phyloP scores from a whole-genome alignment of 2,888 invertebrate species.

The Incurvaria masculella region DNA sequence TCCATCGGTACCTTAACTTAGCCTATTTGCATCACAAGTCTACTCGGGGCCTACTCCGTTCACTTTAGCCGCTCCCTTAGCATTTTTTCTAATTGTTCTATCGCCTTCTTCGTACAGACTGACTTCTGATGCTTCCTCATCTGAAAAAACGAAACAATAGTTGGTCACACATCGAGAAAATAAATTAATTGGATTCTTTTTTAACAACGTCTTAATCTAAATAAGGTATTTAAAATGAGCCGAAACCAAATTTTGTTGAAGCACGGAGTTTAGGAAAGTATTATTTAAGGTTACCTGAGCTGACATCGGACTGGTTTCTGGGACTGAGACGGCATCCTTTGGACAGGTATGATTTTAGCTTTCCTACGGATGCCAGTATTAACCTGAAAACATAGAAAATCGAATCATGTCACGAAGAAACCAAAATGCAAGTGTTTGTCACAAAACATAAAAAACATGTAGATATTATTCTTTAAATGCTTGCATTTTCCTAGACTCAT shows the following conservation, averaged over 20 bases:
- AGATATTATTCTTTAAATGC: not conserved
- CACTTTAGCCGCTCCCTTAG: constrained; percentile 22
- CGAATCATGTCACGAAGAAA: not conserved
- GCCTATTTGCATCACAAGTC: too few species aligned
- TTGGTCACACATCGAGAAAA: too few species aligned
- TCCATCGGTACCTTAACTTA: too few species aligned
- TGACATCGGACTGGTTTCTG: constrained; percentile 70
- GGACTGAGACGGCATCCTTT: constrained; percentile 75
- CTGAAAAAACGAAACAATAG: too few species aligned
- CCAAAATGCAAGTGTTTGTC: not conserved
- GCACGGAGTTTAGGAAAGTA: too few species aligned
- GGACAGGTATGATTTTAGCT: constrained; percentile 68
- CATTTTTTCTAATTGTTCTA: constrained; percentile 39
- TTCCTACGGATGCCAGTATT: constrained; percentile 84
- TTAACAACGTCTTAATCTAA: too few species aligned
- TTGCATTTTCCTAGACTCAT: not conserved
- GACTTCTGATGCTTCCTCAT: constrained; percentile 27
- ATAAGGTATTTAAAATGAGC: too few species aligned
- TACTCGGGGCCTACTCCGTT: constrained; percentile 25
- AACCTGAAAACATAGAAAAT: constrained; percentile 42
- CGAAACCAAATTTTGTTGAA: too few species aligned
- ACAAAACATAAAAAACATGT: not conserved
- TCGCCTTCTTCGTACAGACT: constrained; percentile 31
- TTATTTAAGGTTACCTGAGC: constrained; percentile 61
- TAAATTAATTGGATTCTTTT: too few species aligned